phyloP scores from a whole-genome alignment of 64 coral and sea anemone genomes.

The Stichodactyla mertensii region DNA sequence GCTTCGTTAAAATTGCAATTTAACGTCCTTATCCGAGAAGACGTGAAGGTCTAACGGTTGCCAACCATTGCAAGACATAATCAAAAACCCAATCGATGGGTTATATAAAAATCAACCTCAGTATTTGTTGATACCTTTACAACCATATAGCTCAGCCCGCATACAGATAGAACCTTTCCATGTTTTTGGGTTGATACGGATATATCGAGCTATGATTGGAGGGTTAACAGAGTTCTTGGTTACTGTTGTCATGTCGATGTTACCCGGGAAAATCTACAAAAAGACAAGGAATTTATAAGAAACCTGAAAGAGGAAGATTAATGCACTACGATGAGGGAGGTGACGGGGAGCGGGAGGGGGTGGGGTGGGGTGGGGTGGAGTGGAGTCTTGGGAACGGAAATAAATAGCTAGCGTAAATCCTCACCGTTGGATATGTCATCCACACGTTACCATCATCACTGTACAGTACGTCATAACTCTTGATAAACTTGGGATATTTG shows the following conservation, averaged over 20 bases:
- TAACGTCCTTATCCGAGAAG: too few relatives aligned
- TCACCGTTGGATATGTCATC: constrained; percentile 8
- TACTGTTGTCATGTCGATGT: constrained; percentile 37
- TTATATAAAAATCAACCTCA: neutral
- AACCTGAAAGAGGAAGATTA: neutral
- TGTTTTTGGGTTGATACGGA: constrained; percentile 31
- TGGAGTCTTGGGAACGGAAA: neutral
- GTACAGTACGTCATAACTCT: constrained; percentile 16
- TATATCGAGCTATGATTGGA: constrained; percentile 28
- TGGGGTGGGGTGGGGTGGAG: too few relatives aligned
- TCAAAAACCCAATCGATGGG: neutral
- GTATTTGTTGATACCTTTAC: neutral
- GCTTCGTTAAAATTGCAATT: too few relatives aligned
- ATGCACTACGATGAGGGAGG: neutral
- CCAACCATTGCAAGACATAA: neutral
- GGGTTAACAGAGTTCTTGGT: constrained; percentile 16
- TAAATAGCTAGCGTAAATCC: neutral
- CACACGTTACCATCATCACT: constrained; percentile 48
- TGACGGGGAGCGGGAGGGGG: too few relatives aligned
- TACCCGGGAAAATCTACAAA: neutral
- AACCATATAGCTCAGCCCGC: constrained; percentile 45
- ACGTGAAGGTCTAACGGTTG: too few relatives aligned
- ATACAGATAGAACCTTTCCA: constrained; percentile 34
- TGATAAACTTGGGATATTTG: constrained; percentile 34
- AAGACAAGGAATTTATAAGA: neutral